A percentile compares a stretch with the other conserved stretches of the same genome.
Conservation (phyloP, 2,888 invertebrate genomes). For the Pasiphila rectangulata region DNA sequence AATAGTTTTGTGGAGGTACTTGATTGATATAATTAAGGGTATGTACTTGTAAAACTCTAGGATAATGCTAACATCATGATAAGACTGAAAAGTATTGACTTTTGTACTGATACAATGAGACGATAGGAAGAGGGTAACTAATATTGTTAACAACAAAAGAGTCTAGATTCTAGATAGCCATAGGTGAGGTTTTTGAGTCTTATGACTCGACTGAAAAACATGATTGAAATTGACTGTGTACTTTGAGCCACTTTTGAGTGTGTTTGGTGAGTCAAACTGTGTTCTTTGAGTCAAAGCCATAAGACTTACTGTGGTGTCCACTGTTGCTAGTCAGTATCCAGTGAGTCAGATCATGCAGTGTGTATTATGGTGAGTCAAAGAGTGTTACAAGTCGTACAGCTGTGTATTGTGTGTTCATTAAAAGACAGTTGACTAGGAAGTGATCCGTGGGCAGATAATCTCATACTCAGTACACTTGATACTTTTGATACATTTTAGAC, state of each 20-base stretch:
- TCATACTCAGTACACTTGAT: conserved; percentile 1
- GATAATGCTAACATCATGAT: conserved; percentile 1
- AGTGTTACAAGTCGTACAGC: background rate
- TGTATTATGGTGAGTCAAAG: background rate
- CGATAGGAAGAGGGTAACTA: background rate
- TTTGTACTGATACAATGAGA: background rate
- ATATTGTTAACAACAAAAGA: background rate
- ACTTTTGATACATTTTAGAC: conserved; percentile 18
- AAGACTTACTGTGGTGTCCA: too few relatives aligned
- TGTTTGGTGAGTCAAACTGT: background rate
- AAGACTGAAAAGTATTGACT: conserved; percentile 2
- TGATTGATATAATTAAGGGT: background rate
- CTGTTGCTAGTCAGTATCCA: background rate
- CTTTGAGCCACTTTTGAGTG: too few relatives aligned
- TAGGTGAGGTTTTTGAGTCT: background rate
- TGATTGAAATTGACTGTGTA: background rate
- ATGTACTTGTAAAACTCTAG: background rate
- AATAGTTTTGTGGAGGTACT: background rate
- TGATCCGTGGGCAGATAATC: background rate
- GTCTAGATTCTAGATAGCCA: too few relatives aligned
- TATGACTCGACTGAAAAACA: background rate
- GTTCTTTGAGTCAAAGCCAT: background rate
- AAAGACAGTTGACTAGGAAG: background rate
- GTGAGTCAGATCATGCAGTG: conserved; percentile 5
- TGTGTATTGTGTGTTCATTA: conserved; percentile 9